These are phyloP conservation scores for Bufotes viridis DNA, from an alignment of 2,797 vertebrate species.

Conservation along the genomic window DNA sequence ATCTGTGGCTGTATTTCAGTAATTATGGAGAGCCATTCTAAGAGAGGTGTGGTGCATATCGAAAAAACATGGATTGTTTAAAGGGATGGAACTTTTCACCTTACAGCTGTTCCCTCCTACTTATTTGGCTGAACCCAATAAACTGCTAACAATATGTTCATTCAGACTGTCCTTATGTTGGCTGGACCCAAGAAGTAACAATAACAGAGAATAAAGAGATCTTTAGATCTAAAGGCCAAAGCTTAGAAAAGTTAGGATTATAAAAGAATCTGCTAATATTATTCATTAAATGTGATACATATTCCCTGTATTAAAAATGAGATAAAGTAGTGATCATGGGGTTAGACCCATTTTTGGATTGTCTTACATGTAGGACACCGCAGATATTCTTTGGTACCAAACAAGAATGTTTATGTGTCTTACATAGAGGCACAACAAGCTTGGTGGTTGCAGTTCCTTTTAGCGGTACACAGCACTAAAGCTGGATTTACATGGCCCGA, in stretches of 20 bases:
- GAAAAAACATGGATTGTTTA: background rate
- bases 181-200: background rate
- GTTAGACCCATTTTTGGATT: background rate
- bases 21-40: background rate
- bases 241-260: background rate
- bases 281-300: too few relatives aligned
- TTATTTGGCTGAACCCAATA: background rate
- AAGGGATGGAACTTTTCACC: background rate
- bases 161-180: background rate
- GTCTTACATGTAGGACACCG: background rate
- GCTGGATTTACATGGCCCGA: too few relatives aligned
- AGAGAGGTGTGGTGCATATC: background rate
- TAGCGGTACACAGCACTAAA: too few relatives aligned
- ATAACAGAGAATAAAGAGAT: background rate
- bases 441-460: too few relatives aligned
- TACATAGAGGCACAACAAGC: too few relatives aligned
- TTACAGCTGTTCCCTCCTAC: slow-evolving; percentile 2
- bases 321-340: background rate
- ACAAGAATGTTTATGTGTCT: too few relatives aligned
- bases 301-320: too few relatives aligned
- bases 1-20: background rate
- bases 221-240: background rate
- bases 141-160: background rate
- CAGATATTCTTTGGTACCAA: too few relatives aligned
- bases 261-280: background rate